Base-by-base conservation (phyloP, 2,797 vertebrate species). In the Acanthurus leucopareius region DNA sequence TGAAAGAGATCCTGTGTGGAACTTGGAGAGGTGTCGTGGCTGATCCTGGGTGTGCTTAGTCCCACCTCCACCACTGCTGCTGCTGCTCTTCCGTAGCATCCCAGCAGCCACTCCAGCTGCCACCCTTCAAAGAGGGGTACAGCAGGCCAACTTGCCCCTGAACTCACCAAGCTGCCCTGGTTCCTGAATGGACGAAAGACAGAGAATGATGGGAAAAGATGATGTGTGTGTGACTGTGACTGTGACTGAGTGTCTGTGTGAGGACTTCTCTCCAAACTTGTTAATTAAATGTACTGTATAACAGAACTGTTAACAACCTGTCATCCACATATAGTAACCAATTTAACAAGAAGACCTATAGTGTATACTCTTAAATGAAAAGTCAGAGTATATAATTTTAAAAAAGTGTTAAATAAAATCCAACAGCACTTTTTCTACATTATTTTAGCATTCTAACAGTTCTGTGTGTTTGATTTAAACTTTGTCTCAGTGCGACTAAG, bases 11-110 rank as follows among this genome's bases (percentile, higher is more conserved):
- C 94, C 95, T 40, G 93, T 90, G 88, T 94, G 93, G 80, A 94
- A 88, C 80, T 94, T 93, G 82, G 95, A 94, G 60, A 93, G 92
- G 64, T 89, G 85, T 59, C 86, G 90, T 81, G 95, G 92, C 84
- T 92, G 88, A 84, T 92, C 95, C 88, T 95, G 94, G 90, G 90
- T 83, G 84, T 94, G 94, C 83, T 94, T 96, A 75, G 94, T 95
- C 77, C 92, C 94, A 48, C 72, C 54, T 8, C 83, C 82, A 8
- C 84, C 79, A 5, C 81, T 73, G 63, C 94, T 94, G 63, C 94
- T 94, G 72, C 87, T 89, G 91, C 89, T 92, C 91, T 95, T 95
- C 81, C 93, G 90, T 13, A 91, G 80, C 92, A 90, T 93, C 87
- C 87, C 87, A 80, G 83, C 82, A 88, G 83, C 68, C 74, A 44